Evolutionary conservation across 2,797 vertebrate genomes (phyloP).

Genomic region (Podarcis lilfordi): DNA sequence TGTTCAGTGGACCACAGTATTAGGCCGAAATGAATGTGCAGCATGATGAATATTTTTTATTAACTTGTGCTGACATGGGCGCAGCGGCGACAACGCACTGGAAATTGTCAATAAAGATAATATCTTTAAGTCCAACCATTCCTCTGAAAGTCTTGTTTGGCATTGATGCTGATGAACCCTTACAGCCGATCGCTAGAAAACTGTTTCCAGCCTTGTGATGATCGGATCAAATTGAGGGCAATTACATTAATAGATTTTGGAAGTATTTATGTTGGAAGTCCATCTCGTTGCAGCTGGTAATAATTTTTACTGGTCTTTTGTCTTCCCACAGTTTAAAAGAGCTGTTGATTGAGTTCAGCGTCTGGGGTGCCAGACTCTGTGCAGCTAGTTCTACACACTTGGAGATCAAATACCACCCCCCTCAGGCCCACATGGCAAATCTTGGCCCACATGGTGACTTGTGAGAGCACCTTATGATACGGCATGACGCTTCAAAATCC

Average conservation of each 20-base stretch:
- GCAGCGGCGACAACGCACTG: not conserved
- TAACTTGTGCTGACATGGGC: not conserved
- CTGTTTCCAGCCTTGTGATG: conserved; percentile 36
- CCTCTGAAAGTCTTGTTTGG: conserved; percentile 49
- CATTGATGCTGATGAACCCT: conserved; percentile 27
- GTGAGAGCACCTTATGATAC: not conserved
- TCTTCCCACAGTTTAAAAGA: conserved; percentile 34
- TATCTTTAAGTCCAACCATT: conserved; percentile 20
- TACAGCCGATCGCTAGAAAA: conserved; percentile 18
- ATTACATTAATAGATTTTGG: conserved; percentile 44
- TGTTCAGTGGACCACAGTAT: not conserved
- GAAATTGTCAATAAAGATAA: conserved; percentile 1
- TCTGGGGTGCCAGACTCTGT: not conserved
- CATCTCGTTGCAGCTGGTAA: conserved; percentile 52
- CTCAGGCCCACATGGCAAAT: not conserved
- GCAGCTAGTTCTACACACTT: not conserved
- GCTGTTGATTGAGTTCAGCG: not conserved
- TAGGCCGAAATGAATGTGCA: not conserved
- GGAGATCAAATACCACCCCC: too few species aligned
- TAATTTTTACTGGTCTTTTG: conserved; percentile 43
- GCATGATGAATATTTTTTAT: not conserved
- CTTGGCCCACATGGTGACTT: not conserved
- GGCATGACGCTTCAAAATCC: not conserved
- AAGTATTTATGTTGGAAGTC: conserved; percentile 57
- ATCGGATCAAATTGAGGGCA: conserved; percentile 30